Conservation (phyloP, 2,888 invertebrate genomes). For the Andrena praecox region DNA sequence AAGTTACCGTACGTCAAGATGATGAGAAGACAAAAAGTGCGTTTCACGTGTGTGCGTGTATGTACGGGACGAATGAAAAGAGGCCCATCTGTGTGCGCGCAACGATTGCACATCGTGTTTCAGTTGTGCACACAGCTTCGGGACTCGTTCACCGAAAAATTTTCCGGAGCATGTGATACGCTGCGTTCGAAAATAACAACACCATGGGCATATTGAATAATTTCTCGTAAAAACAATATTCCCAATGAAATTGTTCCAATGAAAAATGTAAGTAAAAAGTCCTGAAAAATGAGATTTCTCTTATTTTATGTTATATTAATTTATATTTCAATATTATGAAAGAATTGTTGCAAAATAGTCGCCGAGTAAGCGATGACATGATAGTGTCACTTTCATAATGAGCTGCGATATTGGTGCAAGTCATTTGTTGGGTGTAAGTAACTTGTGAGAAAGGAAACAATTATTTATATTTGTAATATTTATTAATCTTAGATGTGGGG, state of each 20-base stretch:
- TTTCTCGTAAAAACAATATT: not conserved
- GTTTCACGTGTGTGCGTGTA: not conserved
- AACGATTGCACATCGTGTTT: not conserved
- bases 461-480: too few species aligned
- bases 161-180: slow-evolving; percentile 6
- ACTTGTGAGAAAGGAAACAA: too few species aligned
- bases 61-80: slow-evolving; percentile 37
- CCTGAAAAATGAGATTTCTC: too few species aligned
- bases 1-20: slow-evolving; percentile 43
- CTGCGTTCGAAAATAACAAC: slow-evolving; percentile 5
- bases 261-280: too few species aligned
- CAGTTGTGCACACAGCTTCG: slow-evolving; percentile 14
- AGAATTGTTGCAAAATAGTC: too few species aligned
- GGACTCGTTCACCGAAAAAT: not conserved
- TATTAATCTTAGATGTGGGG: too few species aligned
- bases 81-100: not conserved
- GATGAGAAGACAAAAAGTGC: slow-evolving; percentile 10
- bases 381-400: too few species aligned
- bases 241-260: not conserved
- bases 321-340: too few species aligned
- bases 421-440: too few species aligned
- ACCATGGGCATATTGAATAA: not conserved
- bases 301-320: too few species aligned
- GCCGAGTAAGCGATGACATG: too few species aligned
- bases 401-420: too few species aligned